phyloP scores from a whole-genome alignment of 2,113 vertebrate genomes.

The Dromaius novaehollandiae region DNA sequence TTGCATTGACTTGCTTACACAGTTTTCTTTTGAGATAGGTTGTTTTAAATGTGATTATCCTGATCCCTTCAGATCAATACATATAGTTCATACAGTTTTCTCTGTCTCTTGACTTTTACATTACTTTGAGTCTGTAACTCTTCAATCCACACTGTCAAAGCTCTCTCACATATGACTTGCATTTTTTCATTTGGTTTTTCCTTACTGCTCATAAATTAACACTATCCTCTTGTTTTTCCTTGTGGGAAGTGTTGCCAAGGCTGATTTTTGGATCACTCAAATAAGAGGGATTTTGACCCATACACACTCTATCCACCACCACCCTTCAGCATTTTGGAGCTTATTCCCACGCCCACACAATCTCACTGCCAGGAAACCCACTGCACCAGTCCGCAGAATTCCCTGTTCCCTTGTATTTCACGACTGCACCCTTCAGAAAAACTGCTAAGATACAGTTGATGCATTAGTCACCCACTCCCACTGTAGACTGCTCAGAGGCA shows the following conservation, averaged over 20 bases:
- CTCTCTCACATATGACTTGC: background rate
- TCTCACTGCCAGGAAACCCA: background rate
- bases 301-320: accelerated
- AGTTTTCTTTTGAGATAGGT: background rate
- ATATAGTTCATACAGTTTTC: background rate
- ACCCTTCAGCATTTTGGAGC: background rate
- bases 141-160: background rate
- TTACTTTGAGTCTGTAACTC: background rate
- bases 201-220: background rate
- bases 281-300: background rate
- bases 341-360: background rate
- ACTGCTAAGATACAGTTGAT: background rate
- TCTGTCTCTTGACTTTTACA: background rate
- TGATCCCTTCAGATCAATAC: background rate
- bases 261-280: background rate
- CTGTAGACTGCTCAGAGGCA: background rate
- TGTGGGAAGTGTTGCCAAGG: background rate
- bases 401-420: background rate
- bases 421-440: background rate
- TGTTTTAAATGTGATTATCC: background rate
- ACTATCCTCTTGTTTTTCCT: background rate
- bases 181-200: background rate
- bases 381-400: background rate
- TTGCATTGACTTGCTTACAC: background rate
- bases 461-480: constrained; percentile 14